Percentiles rank a stretch among this genome's conserved stretches.
Conservation (phyloP, 2,797 vertebrate genomes). For the Pangasius krempfi region DNA sequence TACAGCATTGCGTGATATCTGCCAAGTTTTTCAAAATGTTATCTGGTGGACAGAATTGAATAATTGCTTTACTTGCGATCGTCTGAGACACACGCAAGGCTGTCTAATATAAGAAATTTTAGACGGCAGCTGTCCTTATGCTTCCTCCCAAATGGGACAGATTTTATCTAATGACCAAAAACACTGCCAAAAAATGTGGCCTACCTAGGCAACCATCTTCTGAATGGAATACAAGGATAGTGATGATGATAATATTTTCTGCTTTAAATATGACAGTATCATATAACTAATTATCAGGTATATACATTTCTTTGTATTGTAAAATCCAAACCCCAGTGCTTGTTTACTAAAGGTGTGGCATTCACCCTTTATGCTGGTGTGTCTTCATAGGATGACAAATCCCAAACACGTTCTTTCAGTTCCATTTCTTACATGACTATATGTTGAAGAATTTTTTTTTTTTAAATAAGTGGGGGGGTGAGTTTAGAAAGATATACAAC, state of each 20-base stretch:
- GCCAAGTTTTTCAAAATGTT: neutral
- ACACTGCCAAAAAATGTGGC: neutral
- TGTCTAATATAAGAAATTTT: conserved; percentile 13
- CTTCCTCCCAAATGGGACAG: conserved; percentile 12
- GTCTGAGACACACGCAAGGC: neutral
- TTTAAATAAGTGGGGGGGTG: no score
- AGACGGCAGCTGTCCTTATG: conserved; percentile 10
- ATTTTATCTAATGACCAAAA: conserved; percentile 19
- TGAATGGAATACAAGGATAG: neutral
- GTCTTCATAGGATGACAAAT: neutral
- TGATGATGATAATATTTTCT: neutral
- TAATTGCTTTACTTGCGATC: neutral
- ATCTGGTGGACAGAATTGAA: neutral
- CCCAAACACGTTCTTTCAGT: conserved; percentile 3
- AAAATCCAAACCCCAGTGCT: neutral
- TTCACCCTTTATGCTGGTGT: neutral
- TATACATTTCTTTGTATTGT: neutral
- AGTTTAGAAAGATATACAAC: neutral
- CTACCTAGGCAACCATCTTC: conserved; percentile 5
- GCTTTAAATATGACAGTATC: neutral
- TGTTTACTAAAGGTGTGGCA: conserved; percentile 25
- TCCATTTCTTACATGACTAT: neutral
- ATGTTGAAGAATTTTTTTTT: neutral
- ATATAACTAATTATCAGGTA: neutral
- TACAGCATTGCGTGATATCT: neutral